Conservation (phyloP, 2,888 invertebrate species). For the Hofmannophila pseudospretella region DNA sequence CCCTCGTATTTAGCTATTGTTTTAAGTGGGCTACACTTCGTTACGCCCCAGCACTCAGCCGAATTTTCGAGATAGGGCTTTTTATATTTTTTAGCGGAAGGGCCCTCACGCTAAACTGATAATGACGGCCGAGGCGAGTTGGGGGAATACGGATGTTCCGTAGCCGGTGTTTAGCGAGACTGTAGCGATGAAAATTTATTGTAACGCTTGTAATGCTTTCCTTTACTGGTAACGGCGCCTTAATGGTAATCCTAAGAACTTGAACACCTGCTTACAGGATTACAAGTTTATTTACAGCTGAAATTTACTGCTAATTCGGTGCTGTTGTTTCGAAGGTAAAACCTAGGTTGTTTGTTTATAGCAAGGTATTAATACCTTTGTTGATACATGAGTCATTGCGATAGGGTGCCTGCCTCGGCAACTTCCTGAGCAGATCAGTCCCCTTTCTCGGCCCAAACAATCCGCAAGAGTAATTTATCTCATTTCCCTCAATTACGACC, state of each 20-base stretch:
- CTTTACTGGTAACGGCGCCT: slow-evolving; percentile 55
- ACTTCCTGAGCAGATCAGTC: slow-evolving; percentile 10
- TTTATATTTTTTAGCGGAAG: slow-evolving; percentile 57
- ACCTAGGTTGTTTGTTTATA: background rate
- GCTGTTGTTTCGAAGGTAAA: background rate
- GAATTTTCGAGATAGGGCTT: slow-evolving; percentile 59
- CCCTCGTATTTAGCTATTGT: slow-evolving; percentile 74
- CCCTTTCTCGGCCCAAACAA: slow-evolving; percentile 41
- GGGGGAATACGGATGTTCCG: slow-evolving; percentile 36
- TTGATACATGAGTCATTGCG: slow-evolving; percentile 7
- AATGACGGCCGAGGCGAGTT: slow-evolving; percentile 50
- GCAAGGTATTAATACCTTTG: too few species aligned
- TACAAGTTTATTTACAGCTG: background rate
- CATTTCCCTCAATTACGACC: slow-evolving; percentile 67
- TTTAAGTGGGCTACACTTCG: slow-evolving; percentile 74
- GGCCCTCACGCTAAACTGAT: slow-evolving; percentile 70
- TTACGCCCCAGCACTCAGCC: slow-evolving; percentile 66
- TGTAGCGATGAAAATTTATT: slow-evolving; percentile 68
- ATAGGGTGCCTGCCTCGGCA: background rate
- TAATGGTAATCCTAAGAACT: slow-evolving; percentile 54
- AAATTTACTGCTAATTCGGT: background rate
- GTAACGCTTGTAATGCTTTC: slow-evolving; percentile 55
- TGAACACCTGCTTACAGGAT: slow-evolving; percentile 46
- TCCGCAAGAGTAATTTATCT: slow-evolving; percentile 61
- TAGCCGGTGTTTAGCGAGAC: slow-evolving; percentile 42